Evolutionary conservation across 2,888 invertebrate species (phyloP).

Genomic region (Lasioglossum malachurum): DNA sequence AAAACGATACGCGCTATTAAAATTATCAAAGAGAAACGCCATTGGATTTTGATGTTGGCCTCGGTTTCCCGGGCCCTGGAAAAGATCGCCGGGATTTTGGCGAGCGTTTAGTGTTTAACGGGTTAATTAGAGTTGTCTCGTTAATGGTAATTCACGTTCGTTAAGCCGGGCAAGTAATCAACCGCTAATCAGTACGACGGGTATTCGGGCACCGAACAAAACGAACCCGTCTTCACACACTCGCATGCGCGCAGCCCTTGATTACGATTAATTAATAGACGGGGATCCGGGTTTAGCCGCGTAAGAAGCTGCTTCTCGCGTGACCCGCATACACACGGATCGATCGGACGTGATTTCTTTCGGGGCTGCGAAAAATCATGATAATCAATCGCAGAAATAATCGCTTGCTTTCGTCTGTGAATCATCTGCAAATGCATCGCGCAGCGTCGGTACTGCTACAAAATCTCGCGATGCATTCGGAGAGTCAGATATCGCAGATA

Average conservation of each 20-base stretch:
- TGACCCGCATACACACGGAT: neutral
- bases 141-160: constrained; percentile 14
- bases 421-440: neutral
- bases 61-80: neutral
- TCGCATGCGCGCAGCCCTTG: constrained; percentile 2
- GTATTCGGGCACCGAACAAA: neutral
- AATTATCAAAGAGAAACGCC: too few relatives aligned
- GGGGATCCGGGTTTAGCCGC: neutral
- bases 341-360: neutral
- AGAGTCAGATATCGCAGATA: neutral
- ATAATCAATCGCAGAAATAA: neutral
- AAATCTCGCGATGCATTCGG: neutral
- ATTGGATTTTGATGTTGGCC: neutral
- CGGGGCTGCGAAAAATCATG: neutral
- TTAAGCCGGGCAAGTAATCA: constrained; percentile 6
- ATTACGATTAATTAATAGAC: constrained; percentile 8
- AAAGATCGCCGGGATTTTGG: neutral
- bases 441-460: neutral
- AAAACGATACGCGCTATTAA: neutral
- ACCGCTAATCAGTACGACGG: constrained; percentile 6
- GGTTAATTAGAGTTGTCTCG: constrained; percentile 1
- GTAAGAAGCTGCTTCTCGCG: neutral
- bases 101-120: neutral
- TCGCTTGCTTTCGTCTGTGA: neutral
- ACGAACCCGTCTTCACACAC: neutral